Conservation (phyloP, 2,888 invertebrate species). For the Saturnia pavonia region DNA sequence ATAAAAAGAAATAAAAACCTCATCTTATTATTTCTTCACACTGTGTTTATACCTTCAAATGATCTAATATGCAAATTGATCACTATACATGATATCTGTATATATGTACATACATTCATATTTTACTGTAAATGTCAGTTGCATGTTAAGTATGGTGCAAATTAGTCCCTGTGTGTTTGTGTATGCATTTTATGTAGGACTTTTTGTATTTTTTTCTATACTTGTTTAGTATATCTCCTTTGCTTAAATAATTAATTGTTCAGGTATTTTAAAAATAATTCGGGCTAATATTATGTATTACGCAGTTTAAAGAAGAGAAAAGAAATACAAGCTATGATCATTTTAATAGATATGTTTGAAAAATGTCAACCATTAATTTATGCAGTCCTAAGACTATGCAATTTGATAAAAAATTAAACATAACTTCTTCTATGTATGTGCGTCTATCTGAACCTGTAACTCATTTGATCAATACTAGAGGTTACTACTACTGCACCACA, state of each 20-base stretch:
- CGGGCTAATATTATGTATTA: neutral
- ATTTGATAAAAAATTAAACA: too few relatives aligned
- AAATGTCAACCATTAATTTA: too few relatives aligned
- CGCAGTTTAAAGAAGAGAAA: neutral
- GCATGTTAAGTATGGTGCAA: slow-evolving; percentile 6
- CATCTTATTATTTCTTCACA: neutral
- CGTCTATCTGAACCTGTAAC: too few relatives aligned
- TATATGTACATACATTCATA: neutral
- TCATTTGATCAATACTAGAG: too few relatives aligned
- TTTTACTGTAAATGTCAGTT: slow-evolving; percentile 10
- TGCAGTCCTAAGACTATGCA: too few relatives aligned
- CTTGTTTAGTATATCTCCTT: neutral
- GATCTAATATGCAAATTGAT: slow-evolving; percentile 15
- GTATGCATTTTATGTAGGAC: neutral
- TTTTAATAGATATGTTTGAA: too few relatives aligned
- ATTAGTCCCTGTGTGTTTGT: neutral
- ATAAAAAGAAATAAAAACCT: slow-evolving; percentile 7
- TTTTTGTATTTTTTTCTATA: slow-evolving; percentile 6
- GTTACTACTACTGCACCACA: neutral
- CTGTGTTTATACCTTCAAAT: slow-evolving; percentile 8
- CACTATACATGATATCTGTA: neutral
- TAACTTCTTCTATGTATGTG: too few relatives aligned
- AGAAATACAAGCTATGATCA: neutral
- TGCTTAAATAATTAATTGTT: neutral
- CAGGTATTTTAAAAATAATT: neutral